These are phyloP conservation scores for Eumeta japonica DNA, from an alignment of 1,140 invertebrate genomes.

Conservation along the genomic window DNA sequence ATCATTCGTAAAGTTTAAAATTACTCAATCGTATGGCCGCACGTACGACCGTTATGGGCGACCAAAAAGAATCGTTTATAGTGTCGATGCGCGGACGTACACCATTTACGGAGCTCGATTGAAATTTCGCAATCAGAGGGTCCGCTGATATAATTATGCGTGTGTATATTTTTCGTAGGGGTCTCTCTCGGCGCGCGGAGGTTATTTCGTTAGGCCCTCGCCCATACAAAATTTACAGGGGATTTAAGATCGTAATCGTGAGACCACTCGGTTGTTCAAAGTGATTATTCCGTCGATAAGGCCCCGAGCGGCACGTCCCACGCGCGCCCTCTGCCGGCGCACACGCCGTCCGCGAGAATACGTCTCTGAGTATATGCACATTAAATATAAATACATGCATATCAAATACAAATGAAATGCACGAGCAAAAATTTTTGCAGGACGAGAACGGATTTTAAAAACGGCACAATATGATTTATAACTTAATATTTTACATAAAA, in stretches of 20 bases:
- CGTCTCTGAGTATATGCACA: too few relatives aligned
- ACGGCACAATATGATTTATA: too few relatives aligned
- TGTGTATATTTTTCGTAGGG: constrained; percentile 42
- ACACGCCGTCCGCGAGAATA: too few relatives aligned
- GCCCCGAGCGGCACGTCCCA: constrained; percentile 33
- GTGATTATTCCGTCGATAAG: constrained; percentile 47
- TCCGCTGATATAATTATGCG: constrained; percentile 53
- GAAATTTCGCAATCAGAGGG: constrained; percentile 56
- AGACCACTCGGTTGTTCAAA: constrained; percentile 51
- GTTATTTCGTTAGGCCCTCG: constrained; percentile 35
- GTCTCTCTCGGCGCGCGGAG: constrained; percentile 28
- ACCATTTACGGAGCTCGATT: constrained; percentile 54
- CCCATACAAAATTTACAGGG: constrained; percentile 50
- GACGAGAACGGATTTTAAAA: too few relatives aligned
- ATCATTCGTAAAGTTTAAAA: not conserved
- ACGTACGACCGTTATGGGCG: too few relatives aligned
- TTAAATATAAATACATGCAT: too few relatives aligned
- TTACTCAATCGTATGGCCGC: too few relatives aligned
- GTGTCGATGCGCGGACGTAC: constrained; percentile 46
- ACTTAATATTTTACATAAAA: too few relatives aligned
- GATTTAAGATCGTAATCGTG: constrained; percentile 50
- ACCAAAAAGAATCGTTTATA: constrained; percentile 46
- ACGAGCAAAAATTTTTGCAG: too few relatives aligned
- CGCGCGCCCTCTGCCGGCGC: constrained; percentile 14
- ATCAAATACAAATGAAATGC: too few relatives aligned